Conservation (phyloP, 1,140 invertebrate species). For the Aphis gossypii region DNA sequence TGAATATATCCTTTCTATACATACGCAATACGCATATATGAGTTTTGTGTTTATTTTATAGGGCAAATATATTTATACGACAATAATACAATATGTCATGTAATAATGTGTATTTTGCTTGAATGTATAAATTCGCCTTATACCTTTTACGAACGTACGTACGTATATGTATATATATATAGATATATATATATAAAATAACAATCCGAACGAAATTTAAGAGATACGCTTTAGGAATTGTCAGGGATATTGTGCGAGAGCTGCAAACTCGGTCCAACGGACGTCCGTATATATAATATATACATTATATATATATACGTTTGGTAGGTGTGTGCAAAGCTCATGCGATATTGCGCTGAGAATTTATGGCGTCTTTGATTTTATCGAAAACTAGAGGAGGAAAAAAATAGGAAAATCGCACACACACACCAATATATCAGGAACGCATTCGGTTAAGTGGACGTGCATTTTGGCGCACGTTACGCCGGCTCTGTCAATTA, state of each 20-base stretch:
- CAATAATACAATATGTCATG: constrained; percentile 17
- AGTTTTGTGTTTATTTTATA: constrained; percentile 19
- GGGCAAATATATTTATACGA: neutral
- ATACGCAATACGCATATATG: neutral
- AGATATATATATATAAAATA: neutral
- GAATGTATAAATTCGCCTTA: neutral
- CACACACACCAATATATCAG: neutral
- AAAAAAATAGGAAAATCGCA: neutral
- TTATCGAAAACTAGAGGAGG: neutral
- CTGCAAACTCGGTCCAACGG: neutral
- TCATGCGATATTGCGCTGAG: neutral
- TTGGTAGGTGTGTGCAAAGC: neutral
- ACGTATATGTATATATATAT: neutral
- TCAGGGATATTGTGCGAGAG: neutral
- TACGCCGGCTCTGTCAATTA: neutral
- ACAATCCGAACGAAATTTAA: neutral
- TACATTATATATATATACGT: neutral
- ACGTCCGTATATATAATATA: neutral
- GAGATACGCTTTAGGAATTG: constrained; percentile 14
- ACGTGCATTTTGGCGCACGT: neutral
- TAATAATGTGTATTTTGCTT: constrained; percentile 17
- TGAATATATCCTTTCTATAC: neutral
- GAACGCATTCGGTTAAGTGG: neutral
- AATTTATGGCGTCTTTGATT: constrained; percentile 27
- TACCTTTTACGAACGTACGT: neutral